These are phyloP conservation scores for Nilaparvata lugens DNA, from an alignment of 1,140 invertebrate genomes.

Conservation along the genomic window DNA sequence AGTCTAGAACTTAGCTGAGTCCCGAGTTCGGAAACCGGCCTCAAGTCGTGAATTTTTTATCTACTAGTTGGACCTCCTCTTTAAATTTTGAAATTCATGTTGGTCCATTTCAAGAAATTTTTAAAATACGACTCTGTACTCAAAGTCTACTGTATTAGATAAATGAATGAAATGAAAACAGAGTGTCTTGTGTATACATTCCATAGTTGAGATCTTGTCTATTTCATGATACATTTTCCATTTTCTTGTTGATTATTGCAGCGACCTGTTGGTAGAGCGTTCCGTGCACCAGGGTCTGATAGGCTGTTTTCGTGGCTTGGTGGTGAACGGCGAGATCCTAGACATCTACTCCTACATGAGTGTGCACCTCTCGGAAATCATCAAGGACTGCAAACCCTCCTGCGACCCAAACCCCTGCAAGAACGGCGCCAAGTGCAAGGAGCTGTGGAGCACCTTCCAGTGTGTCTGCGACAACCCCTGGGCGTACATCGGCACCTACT, in stretches of 20 bases:
- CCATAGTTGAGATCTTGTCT: no score
- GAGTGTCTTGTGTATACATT: no score
- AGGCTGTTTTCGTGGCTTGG: conserved; percentile 84
- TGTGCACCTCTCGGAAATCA: conserved; percentile 81
- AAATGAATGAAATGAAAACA: no score
- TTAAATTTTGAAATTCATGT: no score
- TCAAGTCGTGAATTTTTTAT: no score
- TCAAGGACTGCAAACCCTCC: conserved; percentile 84
- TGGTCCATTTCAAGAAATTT: no score
- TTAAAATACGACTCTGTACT: no score
- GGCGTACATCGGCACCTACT: conserved; percentile 80
- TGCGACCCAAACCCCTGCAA: conserved; percentile 89
- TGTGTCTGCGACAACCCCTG: conserved; percentile 84
- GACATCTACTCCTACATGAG: conserved; percentile 91
- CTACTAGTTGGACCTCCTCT: no score
- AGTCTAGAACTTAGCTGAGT: no score
- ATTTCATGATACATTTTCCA: no score
- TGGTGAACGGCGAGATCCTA: conserved; percentile 82
- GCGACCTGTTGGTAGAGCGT: conserved; percentile 63
- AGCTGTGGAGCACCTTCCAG: conserved; percentile 85
- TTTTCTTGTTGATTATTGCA: conserved; percentile 41
- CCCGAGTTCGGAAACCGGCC: no score
- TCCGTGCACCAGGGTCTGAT: conserved; percentile 79
- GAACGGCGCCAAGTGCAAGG: conserved; percentile 82
- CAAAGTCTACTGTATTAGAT: no score